Base-by-base conservation (phyloP, 2,888 invertebrate genomes). In the Cryptocephalus primarius region DNA sequence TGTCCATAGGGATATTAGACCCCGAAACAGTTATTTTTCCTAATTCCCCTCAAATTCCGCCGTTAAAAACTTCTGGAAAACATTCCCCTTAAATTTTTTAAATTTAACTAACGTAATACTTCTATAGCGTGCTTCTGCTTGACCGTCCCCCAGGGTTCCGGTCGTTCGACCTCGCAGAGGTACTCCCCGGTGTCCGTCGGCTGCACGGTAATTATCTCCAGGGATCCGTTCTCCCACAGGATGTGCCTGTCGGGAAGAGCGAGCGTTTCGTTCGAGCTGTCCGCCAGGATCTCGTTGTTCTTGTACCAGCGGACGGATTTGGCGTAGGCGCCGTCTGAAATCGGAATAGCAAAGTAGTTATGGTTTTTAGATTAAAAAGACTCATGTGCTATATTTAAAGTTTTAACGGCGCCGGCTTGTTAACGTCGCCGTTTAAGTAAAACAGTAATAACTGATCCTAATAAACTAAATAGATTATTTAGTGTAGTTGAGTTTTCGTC, bases 71-170 rank as follows among this genome's bases (percentile, higher is more conserved):
- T n/a, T n/a, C n/a, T n/a, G n/a, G n/a, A n/a, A n/a, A n/a, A n/a
- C n/a, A n/a, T n/a, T n/a, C n/a, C n/a, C n/a, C n/a, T n/a, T n/a
- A n/a, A 22, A 22, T 6, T 22, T 2, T 22, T 22, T 22, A 22
- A 11, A 36, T 11, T 36, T 36, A 38, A 77, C 83, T 78, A 69
- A 85, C 85, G 82, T 65, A 85, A 77, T 3, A 88, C 88, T 75
- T 86, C 82, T 53, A 88, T 84, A 13, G 83, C 78, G 61, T 88
- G 86, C 2, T 78, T 75, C 66, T 88, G 88, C 38, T 76, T 72
- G n/a, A 84, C 76, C 0, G 79, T 75, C 1, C 78, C 77, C 82
- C 80, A 82, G 1, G 83, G 82, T 32, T 77, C 75, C 0, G 78
- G 75, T 13, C 83, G 71, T 10, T 80, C 62, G 1, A 80, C 80